A percentile compares a stretch with the other conserved stretches of the same genome.
These are phyloP conservation scores for Coregonus suidteri DNA, from an alignment of 2,797 vertebrate genomes.

Conservation along the genomic window DNA sequence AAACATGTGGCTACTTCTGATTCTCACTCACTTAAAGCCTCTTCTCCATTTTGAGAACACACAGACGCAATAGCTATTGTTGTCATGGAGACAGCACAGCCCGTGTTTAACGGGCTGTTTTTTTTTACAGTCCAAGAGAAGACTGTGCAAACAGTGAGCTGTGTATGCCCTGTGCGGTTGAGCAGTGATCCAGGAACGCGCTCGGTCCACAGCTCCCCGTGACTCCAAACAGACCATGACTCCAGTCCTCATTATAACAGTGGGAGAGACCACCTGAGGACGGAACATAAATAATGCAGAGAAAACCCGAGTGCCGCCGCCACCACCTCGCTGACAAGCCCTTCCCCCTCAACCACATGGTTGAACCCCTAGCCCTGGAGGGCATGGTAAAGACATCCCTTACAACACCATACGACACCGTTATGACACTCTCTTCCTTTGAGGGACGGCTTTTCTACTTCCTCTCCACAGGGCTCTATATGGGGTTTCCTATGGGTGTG, in stretches of 20 bases:
- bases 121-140: constrained; percentile 71
- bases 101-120: constrained; percentile 71
- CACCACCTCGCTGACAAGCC: constrained; percentile 45
- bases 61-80: constrained; percentile 73
- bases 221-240: constrained; percentile 75
- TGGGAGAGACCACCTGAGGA: constrained; percentile 73
- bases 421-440: background rate
- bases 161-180: constrained; percentile 70
- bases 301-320: constrained; percentile 68
- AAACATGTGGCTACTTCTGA: background rate
- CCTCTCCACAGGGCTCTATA: background rate
- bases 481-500: background rate
- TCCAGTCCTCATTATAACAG: constrained; percentile 74
- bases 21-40: constrained; percentile 32
- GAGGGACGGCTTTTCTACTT: background rate
- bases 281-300: constrained; percentile 75
- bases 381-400: background rate
- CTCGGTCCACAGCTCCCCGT: constrained; percentile 62
- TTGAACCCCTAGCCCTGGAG: constrained; percentile 44
- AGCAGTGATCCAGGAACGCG: constrained; percentile 69
- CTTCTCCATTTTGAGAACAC: constrained; percentile 57
- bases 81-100: constrained; percentile 65
- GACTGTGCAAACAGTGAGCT: constrained; percentile 67
- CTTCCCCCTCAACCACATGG: constrained; percentile 40
- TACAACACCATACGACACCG: background rate